These are phyloP conservation scores for Sebastes matsubarae DNA, from an alignment of 2,797 vertebrate genomes.

Conservation along the genomic window DNA sequence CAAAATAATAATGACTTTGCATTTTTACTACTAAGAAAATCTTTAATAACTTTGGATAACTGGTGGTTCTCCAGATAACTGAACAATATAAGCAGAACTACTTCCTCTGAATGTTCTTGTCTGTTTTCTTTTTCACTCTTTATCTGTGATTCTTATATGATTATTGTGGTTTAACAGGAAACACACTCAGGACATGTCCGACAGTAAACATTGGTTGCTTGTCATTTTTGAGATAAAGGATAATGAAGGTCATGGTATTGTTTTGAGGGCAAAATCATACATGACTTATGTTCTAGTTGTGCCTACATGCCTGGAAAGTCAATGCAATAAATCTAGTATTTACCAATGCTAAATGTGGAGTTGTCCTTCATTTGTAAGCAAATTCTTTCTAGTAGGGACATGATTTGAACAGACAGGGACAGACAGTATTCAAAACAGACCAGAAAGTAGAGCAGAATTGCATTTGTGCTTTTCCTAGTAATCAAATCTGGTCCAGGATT, in stretches of 20 bases:
- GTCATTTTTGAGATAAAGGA: neutral
- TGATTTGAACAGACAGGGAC: slow-evolving; percentile 43
- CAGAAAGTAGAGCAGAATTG: slow-evolving; percentile 28
- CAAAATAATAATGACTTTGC: neutral
- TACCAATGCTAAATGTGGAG: slow-evolving; percentile 2
- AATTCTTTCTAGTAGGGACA: slow-evolving; percentile 17
- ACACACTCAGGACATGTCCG: neutral
- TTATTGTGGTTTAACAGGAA: neutral
- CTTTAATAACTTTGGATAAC: neutral
- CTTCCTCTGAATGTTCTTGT: neutral
- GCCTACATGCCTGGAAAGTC: neutral
- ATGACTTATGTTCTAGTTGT: neutral
- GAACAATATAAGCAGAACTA: neutral
- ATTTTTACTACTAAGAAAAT: neutral
- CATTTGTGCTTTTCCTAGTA: slow-evolving; percentile 46
- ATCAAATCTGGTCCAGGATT: slow-evolving; percentile 54
- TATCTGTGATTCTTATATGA: neutral
- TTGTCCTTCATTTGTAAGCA: slow-evolving; percentile 36
- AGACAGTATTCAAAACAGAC: slow-evolving; percentile 35
- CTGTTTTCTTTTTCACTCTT: neutral
- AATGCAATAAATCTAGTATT: neutral
- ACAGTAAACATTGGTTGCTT: neutral
- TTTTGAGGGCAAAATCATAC: neutral
- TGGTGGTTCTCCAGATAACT: neutral
- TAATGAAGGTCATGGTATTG: neutral